These are phyloP conservation scores for Petrolisthes cinctipes DNA, from an alignment of 2,888 invertebrate genomes.

Conservation along the genomic window DNA sequence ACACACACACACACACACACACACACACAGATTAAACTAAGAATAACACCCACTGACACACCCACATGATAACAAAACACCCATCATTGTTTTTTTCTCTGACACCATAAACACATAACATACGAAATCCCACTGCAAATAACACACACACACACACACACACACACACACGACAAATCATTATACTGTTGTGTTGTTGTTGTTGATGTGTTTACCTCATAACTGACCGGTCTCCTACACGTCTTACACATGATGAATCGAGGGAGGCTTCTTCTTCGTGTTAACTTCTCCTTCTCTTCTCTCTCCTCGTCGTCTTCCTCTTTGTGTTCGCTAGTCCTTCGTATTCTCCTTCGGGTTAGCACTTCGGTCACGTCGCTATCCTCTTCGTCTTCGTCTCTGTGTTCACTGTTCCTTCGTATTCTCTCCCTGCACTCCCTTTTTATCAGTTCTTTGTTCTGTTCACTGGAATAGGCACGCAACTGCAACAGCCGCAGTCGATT, in stretches of 20 bases:
- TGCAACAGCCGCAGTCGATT: conserved; percentile 40
- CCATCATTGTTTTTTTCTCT: too few relatives aligned
- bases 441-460: not conserved
- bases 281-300: not conserved
- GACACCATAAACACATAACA: not conserved
- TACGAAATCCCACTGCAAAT: not conserved
- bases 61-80: too few relatives aligned
- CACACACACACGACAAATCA: not conserved
- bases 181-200: too few relatives aligned
- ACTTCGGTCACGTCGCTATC: not conserved
- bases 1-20: too few relatives aligned
- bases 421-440: conserved; percentile 16
- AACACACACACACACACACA: too few relatives aligned
- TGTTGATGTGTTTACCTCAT: conserved; percentile 13
- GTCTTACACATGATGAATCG: conserved; percentile 43
- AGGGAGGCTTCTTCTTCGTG: not conserved
- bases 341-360: not conserved
- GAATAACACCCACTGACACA: too few relatives aligned
- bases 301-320: not conserved
- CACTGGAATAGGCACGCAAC: conserved; percentile 1
- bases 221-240: conserved; percentile 26
- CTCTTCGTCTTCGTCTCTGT: not conserved
- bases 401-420: conserved; percentile 19
- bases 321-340: not conserved
- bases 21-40: not conserved